Conservation (phyloP, 2,888 invertebrate species). For the Pseudococcus longispinus region DNA sequence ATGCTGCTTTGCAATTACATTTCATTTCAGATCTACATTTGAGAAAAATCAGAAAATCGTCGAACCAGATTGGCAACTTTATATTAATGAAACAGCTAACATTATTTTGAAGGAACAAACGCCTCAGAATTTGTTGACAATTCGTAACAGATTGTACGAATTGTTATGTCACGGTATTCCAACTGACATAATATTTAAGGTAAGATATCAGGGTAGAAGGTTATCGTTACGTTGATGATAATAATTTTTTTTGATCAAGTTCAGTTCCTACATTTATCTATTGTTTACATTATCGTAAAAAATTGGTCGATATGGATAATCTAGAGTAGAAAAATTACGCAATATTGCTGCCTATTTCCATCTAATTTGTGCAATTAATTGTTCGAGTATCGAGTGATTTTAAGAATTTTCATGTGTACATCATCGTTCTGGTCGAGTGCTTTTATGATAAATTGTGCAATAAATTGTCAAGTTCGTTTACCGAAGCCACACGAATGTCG, state of each 20-base stretch:
- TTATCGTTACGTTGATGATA: neutral
- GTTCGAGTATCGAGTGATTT: neutral
- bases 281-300: neutral
- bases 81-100: constrained; percentile 83
- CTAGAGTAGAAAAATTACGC: neutral
- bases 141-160: constrained; percentile 90
- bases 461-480: neutral
- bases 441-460: neutral
- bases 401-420: neutral
- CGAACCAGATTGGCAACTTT: constrained; percentile 93
- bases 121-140: constrained; percentile 81
- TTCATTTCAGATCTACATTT: constrained; percentile 79
- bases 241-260: neutral
- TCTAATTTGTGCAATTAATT: neutral
- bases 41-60: constrained; percentile 78
- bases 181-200: constrained; percentile 86
- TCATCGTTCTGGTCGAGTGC: neutral
- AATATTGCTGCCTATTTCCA: neutral
- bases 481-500: neutral
- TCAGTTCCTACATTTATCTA: neutral
- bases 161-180: constrained; percentile 93
- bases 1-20: constrained; percentile 64
- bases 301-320: neutral
- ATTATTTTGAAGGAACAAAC: constrained; percentile 87
- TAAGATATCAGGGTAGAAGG: constrained; percentile 60